Percentiles rank a stretch among this genome's conserved stretches.
Evolutionary conservation across 2,888 invertebrate genomes (phyloP).

Genomic region (Cyclophora punctaria): DNA sequence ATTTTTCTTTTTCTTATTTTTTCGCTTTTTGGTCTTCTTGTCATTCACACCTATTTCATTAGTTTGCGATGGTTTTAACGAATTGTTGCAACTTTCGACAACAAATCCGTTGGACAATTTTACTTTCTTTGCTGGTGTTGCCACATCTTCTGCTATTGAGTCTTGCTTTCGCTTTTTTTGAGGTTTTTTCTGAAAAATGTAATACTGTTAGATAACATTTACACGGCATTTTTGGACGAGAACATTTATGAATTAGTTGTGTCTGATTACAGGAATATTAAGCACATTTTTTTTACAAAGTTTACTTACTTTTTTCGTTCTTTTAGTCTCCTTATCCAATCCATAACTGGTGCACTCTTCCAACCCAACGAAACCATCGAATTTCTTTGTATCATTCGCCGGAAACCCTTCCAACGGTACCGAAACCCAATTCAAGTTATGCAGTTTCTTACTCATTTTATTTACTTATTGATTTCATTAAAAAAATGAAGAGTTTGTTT

Average conservation of each 20-base stretch:
- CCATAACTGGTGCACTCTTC: constrained; percentile 85
- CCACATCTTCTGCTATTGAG: constrained; percentile 24
- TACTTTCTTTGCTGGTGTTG: constrained; percentile 31
- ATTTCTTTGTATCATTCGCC: constrained; percentile 45
- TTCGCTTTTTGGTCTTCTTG: constrained; percentile 7
- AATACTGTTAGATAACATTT: neutral
- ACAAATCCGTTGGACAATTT: constrained; percentile 53
- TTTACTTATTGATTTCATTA: too few relatives aligned
- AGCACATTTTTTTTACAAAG: too few relatives aligned
- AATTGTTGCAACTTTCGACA: constrained; percentile 42
- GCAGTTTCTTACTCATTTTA: constrained; percentile 55
- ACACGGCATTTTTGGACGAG: too few relatives aligned
- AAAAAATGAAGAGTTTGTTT: too few relatives aligned
- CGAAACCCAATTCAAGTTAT: constrained; percentile 76
- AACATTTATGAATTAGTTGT: too few relatives aligned
- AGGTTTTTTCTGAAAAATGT: constrained; percentile 28
- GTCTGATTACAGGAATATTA: too few relatives aligned
- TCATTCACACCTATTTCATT: constrained; percentile 22
- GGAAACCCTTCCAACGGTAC: constrained; percentile 77
- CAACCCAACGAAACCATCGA: constrained; percentile 83
- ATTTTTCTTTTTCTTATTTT: constrained; percentile 18
- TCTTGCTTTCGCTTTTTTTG: constrained; percentile 8
- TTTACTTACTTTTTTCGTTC: constrained; percentile 44
- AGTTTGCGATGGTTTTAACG: constrained; percentile 36
- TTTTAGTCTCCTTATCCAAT: constrained; percentile 58